These are phyloP conservation scores for Zaprionus lineosus DNA, from an alignment of 2,888 invertebrate species.

Conservation along the genomic window DNA sequence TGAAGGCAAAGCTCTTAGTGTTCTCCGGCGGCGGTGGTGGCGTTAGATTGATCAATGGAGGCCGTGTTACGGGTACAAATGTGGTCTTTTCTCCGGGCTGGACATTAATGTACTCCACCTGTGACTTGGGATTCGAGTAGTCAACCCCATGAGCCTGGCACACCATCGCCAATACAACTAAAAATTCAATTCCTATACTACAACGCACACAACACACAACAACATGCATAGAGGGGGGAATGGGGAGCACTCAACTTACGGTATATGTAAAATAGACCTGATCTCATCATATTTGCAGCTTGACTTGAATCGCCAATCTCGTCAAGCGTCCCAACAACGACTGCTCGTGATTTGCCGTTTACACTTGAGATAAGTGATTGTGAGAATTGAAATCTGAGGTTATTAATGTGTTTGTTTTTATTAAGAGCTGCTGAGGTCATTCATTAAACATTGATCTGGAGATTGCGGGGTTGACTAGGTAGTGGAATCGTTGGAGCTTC, in stretches of 20 bases:
- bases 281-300: constrained; percentile 27
- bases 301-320: background rate
- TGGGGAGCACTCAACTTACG: constrained; percentile 48
- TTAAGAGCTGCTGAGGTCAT: constrained; percentile 38
- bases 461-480: constrained; percentile 23
- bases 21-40: constrained; percentile 62
- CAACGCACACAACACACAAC: background rate
- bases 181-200: background rate
- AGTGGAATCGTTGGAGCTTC: background rate
- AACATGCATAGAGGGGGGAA: too few relatives aligned
- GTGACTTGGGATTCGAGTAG: constrained; percentile 72
- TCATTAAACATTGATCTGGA: constrained; percentile 38
- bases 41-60: constrained; percentile 56
- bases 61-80: constrained; percentile 62
- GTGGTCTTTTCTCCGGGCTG: constrained; percentile 40
- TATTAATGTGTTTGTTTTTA: constrained; percentile 29
- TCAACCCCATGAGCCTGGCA: constrained; percentile 37
- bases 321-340: constrained; percentile 33
- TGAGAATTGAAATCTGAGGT: constrained; percentile 25
- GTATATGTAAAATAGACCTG: constrained; percentile 16
- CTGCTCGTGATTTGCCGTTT: constrained; percentile 25
- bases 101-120: constrained; percentile 77
- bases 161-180: constrained; percentile 37
- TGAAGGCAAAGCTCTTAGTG: constrained; percentile 76
- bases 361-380: constrained; percentile 27